A percentile compares a stretch with the other conserved stretches of the same genome.
phyloP scores from a whole-genome alignment of 1,140 invertebrate genomes.

The Sycobia sp. region DNA sequence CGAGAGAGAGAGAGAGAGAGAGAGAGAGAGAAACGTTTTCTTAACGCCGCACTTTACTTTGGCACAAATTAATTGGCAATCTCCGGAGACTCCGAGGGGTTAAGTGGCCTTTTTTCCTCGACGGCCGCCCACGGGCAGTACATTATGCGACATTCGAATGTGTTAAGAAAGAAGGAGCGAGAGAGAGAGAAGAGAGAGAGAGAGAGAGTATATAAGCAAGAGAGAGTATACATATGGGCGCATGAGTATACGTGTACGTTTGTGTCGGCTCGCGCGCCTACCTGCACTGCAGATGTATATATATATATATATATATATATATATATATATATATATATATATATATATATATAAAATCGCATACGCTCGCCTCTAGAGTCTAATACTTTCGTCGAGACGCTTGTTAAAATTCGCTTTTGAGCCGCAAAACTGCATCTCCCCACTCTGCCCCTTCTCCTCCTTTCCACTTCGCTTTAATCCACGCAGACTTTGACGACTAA shows the following conservation, averaged over 20 bases:
- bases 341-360: no score
- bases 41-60: slow-evolving; percentile 51
- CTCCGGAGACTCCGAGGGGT: slow-evolving; percentile 46
- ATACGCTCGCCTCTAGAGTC: not conserved
- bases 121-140: slow-evolving; percentile 40
- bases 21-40: not conserved
- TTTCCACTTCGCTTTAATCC: not conserved
- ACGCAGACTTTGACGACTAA: not conserved
- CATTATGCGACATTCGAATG: slow-evolving; percentile 47
- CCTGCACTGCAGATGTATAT: no score
- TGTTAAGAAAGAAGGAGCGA: not conserved
- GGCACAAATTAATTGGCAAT: slow-evolving; percentile 57
- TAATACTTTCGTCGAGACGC: slow-evolving; percentile 37
- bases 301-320: no score
- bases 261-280: not conserved
- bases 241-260: not conserved
- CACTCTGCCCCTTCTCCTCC: not conserved
- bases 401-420: slow-evolving; percentile 38
- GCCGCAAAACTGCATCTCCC: slow-evolving; percentile 5
- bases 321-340: no score
- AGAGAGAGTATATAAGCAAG: no score
- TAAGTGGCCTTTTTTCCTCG: slow-evolving; percentile 47
- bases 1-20: not conserved
- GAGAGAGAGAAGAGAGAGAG: no score
- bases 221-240: no score